phyloP scores from a whole-genome alignment of 2,113 vertebrate genomes.

The Heterocephalus glaber region DNA sequence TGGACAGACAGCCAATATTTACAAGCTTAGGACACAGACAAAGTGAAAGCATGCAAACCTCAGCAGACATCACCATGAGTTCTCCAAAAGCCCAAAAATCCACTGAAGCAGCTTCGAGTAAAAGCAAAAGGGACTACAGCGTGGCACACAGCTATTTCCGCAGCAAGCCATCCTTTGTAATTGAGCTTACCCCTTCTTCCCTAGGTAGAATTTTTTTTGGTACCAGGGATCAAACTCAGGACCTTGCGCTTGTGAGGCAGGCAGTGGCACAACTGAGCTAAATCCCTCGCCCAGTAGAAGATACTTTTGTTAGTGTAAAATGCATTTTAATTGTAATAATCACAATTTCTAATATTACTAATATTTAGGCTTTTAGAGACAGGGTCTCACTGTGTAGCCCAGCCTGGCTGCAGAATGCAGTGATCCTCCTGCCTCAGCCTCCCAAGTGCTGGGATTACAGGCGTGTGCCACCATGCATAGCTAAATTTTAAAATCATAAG shows the following conservation, averaged over 20 bases:
- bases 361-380: not conserved
- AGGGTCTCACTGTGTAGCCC: not conserved
- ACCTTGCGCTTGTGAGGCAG: too few relatives aligned
- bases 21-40: slow-evolving; percentile 58
- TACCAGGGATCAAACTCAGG: too few relatives aligned
- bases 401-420: not conserved
- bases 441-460: not conserved
- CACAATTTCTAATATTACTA: not conserved
- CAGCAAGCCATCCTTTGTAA: not conserved
- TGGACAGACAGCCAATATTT: not conserved
- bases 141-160: slow-evolving; percentile 62
- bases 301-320: not conserved
- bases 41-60: slow-evolving; percentile 73
- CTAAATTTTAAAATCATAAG: not conserved
- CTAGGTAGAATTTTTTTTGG: too few relatives aligned
- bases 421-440: not conserved
- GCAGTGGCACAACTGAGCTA: too few relatives aligned
- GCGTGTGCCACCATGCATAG: not conserved
- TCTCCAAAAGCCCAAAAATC: not conserved
- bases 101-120: slow-evolving; percentile 53
- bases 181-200: not conserved
- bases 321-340: not conserved
- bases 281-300: not conserved
- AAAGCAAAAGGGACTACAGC: slow-evolving; percentile 45
- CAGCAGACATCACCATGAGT: slow-evolving; percentile 15